phyloP scores from a whole-genome alignment of 2,113 vertebrate species.

The Zingel zingel region DNA sequence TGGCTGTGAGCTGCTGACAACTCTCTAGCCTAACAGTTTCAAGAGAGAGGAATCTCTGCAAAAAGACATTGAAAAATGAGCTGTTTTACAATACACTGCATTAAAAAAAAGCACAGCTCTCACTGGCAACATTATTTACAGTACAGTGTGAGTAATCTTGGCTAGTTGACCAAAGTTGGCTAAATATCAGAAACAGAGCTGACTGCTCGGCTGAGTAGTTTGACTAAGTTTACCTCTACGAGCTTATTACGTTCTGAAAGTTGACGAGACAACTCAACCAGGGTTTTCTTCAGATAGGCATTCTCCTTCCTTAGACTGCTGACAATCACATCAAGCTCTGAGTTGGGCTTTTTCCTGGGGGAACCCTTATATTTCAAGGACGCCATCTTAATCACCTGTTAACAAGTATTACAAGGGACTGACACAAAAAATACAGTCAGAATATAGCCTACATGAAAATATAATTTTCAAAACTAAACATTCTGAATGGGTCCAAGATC shows the following conservation, averaged over 20 bases:
- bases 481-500: not conserved
- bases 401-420: not conserved
- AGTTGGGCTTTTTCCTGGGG: slow-evolving; percentile 16
- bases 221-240: slow-evolving; percentile 81
- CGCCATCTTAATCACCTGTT: slow-evolving; percentile 39
- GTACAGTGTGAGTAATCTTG: not conserved
- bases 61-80: slow-evolving; percentile 1
- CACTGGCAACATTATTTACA: not conserved
- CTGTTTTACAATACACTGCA: not conserved
- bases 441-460: not conserved
- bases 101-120: not conserved
- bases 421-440: not conserved
- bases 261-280: slow-evolving; percentile 44
- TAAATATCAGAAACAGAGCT: not conserved
- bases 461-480: slow-evolving; percentile 29
- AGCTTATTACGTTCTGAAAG: slow-evolving; percentile 75
- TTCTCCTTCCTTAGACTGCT: slow-evolving; percentile 78
- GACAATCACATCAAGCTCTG: slow-evolving; percentile 63
- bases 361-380: slow-evolving; percentile 28
- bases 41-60: slow-evolving; percentile 87
- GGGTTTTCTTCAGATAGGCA: slow-evolving; percentile 56
- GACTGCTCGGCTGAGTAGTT: not conserved
- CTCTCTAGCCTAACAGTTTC: slow-evolving; percentile 82
- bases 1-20: slow-evolving; percentile 71
- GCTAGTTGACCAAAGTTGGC: not conserved